Evolutionary conservation across 1,140 invertebrate genomes (phyloP), one percentile per base, ranked within the genome.

Genomic region (Berghia stephanieae): DNA sequence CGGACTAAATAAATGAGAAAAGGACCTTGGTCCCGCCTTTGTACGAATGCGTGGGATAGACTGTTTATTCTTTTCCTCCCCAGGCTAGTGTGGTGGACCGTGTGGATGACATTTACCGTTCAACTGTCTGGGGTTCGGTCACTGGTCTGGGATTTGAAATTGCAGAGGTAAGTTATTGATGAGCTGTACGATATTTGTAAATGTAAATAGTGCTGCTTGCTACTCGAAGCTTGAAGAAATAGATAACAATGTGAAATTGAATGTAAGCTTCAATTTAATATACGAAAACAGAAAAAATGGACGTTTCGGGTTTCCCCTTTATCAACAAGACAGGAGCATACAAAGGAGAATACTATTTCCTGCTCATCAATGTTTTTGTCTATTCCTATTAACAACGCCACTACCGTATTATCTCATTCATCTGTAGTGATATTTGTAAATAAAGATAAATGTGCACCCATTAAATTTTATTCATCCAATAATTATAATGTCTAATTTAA

Each of bases 121-220:
- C 44, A n/a, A 85, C 82, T n/a, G 72, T 66, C 36, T 75, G 36
- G 63, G 57, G 31, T 66, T 46, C 76, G 5, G 44, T 81, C 24
- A 71, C 57, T 40, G 83, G 83, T 18, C 74, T 82, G 34, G 83
- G 83, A 44, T 79, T 85, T 76, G 81, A 82, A 70, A 78, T 85
- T 31, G 80, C 77, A 27, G 57, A 78, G 79, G 80, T 83, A 66
- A 77, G 66, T 24, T 63, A 18, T 16, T 6, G 16, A 46, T 24
- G 10, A 36, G 66, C 16, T 36, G 46, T 4, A 8, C 8, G 66
- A 21, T 34, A 13, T 76, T n/a, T 27, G 6, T n/a, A 16, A 40
- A 49, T n/a, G 44, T 34, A 16, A 21, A 24, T 10, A 24, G 6
- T 13, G 57, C 34, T 10, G n/a, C 57, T 24, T 63, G 10, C 24